phyloP scores from a whole-genome alignment of 2,888 invertebrate genomes.

The Orthonychiurus folsomi region DNA sequence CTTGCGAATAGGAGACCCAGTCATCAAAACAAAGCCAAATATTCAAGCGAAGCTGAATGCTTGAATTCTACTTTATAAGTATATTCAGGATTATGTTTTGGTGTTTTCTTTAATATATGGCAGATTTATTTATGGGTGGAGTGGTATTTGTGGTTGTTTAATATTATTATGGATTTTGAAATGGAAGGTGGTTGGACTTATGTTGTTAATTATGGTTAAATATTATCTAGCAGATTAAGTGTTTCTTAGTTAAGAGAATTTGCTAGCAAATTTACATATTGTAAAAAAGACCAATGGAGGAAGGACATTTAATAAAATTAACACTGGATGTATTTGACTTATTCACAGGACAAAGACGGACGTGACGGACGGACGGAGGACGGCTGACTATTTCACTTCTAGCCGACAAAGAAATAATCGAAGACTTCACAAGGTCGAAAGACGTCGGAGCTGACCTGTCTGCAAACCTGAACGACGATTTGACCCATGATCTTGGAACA shows the following conservation, averaged over 20 bases:
- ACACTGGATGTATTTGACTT: conserved; percentile 1
- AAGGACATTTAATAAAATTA: neutral
- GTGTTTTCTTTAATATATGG: too few relatives aligned
- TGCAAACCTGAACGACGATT: conserved; percentile 7
- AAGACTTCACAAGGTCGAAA: conserved; percentile 22
- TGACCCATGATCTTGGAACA: conserved; percentile 14
- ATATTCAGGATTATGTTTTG: too few relatives aligned
- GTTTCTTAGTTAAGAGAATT: too few relatives aligned
- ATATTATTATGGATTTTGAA: too few relatives aligned
- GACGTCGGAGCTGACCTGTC: conserved; percentile 18
- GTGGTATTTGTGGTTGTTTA: too few relatives aligned
- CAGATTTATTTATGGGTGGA: too few relatives aligned
- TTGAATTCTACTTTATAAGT: too few relatives aligned
- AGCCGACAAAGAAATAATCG: conserved; percentile 21
- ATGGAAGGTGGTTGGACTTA: too few relatives aligned
- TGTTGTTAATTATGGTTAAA: too few relatives aligned
- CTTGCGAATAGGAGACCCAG: neutral
- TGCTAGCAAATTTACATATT: too few relatives aligned
- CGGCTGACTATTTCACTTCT: conserved; percentile 4
- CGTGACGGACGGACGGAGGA: conserved; percentile 24
- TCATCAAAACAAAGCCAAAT: neutral
- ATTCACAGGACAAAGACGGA: conserved; percentile 36
- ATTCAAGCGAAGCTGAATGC: neutral
- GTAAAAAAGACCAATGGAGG: too few relatives aligned
- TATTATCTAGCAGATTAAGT: too few relatives aligned